Percentiles rank a stretch among this genome's conserved stretches.
Evolutionary conservation across 2,113 vertebrate genomes (phyloP).

Genomic region (Addax nasomaculatus): DNA sequence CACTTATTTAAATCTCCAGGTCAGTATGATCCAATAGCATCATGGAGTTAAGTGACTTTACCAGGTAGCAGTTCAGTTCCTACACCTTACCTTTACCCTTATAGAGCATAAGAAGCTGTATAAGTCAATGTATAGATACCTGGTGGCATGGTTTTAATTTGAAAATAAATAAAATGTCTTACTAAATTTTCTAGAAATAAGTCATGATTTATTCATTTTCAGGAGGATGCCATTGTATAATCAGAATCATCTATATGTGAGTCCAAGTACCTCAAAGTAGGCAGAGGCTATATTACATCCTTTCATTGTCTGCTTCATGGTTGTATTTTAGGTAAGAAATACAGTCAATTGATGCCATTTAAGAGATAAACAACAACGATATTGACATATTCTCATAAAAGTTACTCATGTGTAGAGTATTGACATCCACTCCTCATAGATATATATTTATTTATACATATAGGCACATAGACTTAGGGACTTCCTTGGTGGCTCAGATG

Average conservation of each 20-base stretch:
- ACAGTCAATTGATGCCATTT: background rate
- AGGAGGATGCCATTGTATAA: background rate
- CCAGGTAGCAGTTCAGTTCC: background rate
- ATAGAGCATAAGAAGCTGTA: background rate
- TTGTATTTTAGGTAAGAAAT: background rate
- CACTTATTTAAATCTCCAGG: background rate
- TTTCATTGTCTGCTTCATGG: background rate
- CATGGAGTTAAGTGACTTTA: background rate
- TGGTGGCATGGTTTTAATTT: background rate
- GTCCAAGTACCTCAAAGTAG: background rate
- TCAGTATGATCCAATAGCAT: background rate
- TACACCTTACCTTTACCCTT: background rate
- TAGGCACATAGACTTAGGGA: background rate
- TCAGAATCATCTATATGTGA: background rate
- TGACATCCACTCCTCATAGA: background rate
- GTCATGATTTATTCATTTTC: background rate
- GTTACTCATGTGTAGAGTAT: background rate
- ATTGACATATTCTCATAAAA: background rate
- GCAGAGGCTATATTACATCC: background rate
- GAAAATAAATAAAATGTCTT: background rate
- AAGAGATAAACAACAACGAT: background rate
- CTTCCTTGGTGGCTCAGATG: background rate
- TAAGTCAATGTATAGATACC: background rate
- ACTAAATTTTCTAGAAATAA: background rate
- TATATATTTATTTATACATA: background rate